Conservation (phyloP, 2,888 invertebrate species). For the Rhagonycha lutea region DNA sequence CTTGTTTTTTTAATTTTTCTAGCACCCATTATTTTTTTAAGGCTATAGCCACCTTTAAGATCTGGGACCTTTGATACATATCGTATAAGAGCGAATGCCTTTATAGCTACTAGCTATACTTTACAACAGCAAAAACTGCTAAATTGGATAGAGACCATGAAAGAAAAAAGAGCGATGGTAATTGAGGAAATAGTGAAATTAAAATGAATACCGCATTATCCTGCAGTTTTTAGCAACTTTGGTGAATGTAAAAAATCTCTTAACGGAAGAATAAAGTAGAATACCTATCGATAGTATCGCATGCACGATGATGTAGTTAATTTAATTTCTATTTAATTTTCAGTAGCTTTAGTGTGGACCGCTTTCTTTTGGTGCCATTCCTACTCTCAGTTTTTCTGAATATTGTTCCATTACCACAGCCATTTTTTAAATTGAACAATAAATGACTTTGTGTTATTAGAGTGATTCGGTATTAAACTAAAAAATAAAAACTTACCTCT, state of each 20-base stretch:
- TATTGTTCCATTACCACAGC: neutral
- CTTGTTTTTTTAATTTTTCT: too few species aligned
- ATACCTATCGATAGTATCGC: neutral
- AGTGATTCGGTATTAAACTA: neutral
- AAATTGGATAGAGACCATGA: neutral
- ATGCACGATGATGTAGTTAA: neutral
- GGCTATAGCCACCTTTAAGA: too few species aligned
- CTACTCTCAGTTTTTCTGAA: neutral
- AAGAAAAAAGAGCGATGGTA: neutral
- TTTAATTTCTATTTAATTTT: neutral
- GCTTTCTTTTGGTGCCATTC: neutral
- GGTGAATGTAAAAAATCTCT: neutral
- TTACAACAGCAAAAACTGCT: neutral
- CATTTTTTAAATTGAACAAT: neutral
- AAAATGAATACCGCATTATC: neutral
- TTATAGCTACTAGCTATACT: too few species aligned
- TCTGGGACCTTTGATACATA: too few species aligned
- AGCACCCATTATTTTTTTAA: too few species aligned
- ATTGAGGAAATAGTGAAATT: neutral
- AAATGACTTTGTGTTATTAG: neutral
- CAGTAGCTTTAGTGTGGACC: neutral
- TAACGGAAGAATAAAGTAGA: neutral
- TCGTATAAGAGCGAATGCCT: too few species aligned
- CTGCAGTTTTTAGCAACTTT: neutral
- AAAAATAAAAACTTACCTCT: conserved; percentile 60